Evolutionary conservation across 1,140 invertebrate species (phyloP).

Genomic region (Caenorhabditis elegans): WBcel235 BX284602.5:9896501-9897000

Average conservation of each 20-base stretch:
- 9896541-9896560: neutral
- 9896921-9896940: neutral
- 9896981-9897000: neutral
- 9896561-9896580: neutral
- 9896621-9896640: neutral
- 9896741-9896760: neutral
- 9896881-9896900: neutral
- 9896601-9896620: neutral
- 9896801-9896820: neutral
- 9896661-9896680: neutral
- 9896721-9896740: neutral
- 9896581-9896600: neutral
- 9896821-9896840: neutral
- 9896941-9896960: neutral
- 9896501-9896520: neutral
- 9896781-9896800: neutral
- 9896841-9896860: slow-evolving; percentile 1
- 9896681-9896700: neutral
- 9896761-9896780: neutral
- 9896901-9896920: neutral
- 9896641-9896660: neutral
- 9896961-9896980: neutral
- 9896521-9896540: slow-evolving; percentile 16
- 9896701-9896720: neutral
- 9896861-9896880: neutral